These are phyloP conservation scores for Capra hircus DNA, from an alignment of 2,113 vertebrate genomes.

Conservation along the genomic window DNA sequence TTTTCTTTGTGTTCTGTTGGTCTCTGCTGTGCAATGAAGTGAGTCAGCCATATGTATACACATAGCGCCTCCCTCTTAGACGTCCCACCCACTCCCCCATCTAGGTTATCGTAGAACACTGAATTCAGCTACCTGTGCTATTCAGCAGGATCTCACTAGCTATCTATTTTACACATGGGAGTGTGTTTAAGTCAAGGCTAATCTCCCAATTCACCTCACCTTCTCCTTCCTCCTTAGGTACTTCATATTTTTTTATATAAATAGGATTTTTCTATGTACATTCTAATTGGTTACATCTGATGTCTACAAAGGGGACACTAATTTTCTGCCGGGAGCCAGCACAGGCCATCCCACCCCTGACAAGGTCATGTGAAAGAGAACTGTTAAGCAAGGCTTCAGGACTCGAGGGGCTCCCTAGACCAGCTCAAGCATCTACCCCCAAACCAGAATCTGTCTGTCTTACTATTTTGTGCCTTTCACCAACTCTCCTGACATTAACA, in stretches of 20 bases:
- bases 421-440: no score
- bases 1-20: neutral
- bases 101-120: neutral
- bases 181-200: neutral
- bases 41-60: neutral
- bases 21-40: neutral
- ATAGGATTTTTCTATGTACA: neutral
- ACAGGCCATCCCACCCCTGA: no score
- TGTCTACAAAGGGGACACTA: neutral
- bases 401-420: no score
- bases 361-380: no score
- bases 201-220: neutral
- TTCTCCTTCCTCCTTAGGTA: neutral
- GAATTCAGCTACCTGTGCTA: neutral
- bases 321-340: neutral
- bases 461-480: no score
- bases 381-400: no score
- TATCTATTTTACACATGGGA: neutral
- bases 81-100: neutral
- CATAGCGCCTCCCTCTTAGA: fast-evolving
- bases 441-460: no score
- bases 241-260: neutral
- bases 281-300: neutral
- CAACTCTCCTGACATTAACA: no score
- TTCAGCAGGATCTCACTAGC: neutral